Percentiles rank a stretch among this genome's conserved stretches.
phyloP scores from a whole-genome alignment of 2,888 invertebrate species.

The Ornithoptera priamus region DNA sequence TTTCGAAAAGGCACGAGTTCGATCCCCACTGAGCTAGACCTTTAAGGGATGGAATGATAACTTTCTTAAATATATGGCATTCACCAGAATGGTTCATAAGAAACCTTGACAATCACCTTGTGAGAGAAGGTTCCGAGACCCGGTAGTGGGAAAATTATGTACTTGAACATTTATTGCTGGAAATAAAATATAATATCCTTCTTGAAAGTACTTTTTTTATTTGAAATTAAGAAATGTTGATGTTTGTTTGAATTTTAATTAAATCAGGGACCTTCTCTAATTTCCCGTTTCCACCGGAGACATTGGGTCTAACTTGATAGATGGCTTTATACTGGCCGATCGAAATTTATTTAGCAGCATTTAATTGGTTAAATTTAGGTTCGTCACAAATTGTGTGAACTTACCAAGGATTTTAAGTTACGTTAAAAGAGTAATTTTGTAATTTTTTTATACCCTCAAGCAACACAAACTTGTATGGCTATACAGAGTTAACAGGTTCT shows the following conservation, averaged over 20 bases:
- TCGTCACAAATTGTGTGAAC: conserved; percentile 11
- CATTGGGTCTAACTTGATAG: conserved; percentile 10
- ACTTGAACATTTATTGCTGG: no score
- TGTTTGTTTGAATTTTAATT: conserved; percentile 9
- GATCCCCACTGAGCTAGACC: no score
- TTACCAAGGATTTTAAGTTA: not conserved
- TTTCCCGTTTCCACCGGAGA: not conserved
- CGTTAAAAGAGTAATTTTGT: not conserved
- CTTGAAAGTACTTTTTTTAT: not conserved
- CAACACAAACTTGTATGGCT: not conserved
- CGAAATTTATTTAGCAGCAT: conserved; percentile 25
- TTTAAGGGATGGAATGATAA: no score
- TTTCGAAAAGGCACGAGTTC: no score
- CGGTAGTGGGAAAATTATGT: no score
- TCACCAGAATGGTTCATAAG: no score
- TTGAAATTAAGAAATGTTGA: not conserved
- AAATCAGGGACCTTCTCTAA: conserved; percentile 17
- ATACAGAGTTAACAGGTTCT: no score
- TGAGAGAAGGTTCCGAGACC: no score
- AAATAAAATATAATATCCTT: no score
- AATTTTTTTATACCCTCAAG: not conserved
- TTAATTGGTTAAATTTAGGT: conserved; percentile 26
- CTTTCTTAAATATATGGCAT: no score
- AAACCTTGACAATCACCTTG: no score
- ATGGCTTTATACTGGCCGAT: conserved; percentile 16